phyloP scores from a whole-genome alignment of 37 sponge, comb jelly and placozoan species.

The Chondrosia reniformis region DNA sequence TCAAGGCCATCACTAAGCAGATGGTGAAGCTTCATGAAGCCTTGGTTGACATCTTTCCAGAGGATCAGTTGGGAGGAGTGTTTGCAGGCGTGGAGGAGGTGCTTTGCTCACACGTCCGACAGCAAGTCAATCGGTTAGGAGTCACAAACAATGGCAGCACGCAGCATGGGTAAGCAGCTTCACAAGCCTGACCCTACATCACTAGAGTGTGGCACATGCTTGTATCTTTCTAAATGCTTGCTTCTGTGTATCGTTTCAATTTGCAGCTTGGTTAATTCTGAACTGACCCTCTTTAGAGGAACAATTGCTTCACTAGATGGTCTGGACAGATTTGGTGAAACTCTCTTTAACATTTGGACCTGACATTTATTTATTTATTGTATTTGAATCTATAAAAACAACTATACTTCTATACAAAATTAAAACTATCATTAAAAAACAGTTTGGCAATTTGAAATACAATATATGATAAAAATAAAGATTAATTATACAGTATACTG shows the following conservation, averaged over 20 bases:
- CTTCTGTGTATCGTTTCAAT: background rate
- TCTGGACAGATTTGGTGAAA: constrained; percentile 57
- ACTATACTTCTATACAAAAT: too few species aligned
- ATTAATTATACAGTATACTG: too few species aligned
- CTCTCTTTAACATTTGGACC: constrained; percentile 83
- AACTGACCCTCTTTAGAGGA: constrained; percentile 58
- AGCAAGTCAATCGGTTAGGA: constrained; percentile 29
- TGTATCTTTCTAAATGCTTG: background rate
- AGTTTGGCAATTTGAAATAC: too few species aligned
- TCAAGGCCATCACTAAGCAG: constrained; percentile 76
- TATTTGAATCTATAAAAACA: too few species aligned
- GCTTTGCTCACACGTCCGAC: constrained; percentile 34
- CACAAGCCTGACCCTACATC: background rate
- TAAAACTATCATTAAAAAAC: too few species aligned
- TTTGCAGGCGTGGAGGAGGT: constrained; percentile 58
- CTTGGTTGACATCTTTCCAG: constrained; percentile 72
- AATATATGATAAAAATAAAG: too few species aligned
- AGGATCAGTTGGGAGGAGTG: constrained; percentile 60
- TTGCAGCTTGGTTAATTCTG: constrained; percentile 74
- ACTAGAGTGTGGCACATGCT: background rate
- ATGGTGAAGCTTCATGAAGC: constrained; percentile 89
- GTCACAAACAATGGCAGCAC: constrained; percentile 87
- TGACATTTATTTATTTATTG: too few species aligned
- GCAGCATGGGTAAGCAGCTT: constrained; percentile 82
- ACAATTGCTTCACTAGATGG: constrained; percentile 65